Percentiles rank a stretch among this genome's conserved stretches.
Conservation (phyloP, 1,140 invertebrate genomes). For the Orchestia grillus region DNA sequence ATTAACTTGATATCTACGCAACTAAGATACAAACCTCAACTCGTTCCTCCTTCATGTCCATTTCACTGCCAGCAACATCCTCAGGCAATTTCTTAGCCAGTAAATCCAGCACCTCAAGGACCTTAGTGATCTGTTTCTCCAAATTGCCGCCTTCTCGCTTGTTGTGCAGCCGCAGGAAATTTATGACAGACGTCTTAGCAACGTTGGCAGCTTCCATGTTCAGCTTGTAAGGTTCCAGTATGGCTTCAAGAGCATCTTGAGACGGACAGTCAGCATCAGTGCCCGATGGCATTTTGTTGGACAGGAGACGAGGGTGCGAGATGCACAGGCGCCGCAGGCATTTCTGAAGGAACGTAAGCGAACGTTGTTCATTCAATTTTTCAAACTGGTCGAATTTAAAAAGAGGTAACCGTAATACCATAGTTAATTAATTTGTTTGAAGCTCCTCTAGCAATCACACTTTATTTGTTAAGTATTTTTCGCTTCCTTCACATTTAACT, state of each 20-base stretch:
- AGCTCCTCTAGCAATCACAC: too few species aligned
- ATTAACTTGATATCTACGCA: not conserved
- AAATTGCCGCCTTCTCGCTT: not conserved
- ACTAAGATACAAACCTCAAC: conserved; percentile 1
- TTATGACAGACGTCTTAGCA: not conserved
- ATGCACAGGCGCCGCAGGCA: conserved; percentile 45
- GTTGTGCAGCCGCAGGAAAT: conserved; percentile 37
- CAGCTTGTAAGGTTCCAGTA: conserved; percentile 6
- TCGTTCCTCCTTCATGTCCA: conserved; percentile 21
- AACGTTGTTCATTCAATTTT: too few species aligned
- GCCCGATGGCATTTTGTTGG: conserved; percentile 29
- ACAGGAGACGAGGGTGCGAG: conserved; percentile 21
- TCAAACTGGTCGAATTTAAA: too few species aligned
- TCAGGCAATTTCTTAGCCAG: not conserved
- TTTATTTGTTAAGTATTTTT: too few species aligned
- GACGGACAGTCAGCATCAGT: conserved; percentile 26
- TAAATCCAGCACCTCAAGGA: conserved; percentile 10
- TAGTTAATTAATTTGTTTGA: too few species aligned
- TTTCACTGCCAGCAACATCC: not conserved
- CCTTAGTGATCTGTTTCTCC: conserved; percentile 6
- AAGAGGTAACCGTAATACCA: too few species aligned
- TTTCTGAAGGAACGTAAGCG: not conserved
- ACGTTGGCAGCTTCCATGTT: conserved; percentile 10
- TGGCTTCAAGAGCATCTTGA: not conserved
- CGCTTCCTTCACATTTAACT: too few species aligned